Evolutionary conservation across 2,113 vertebrate genomes (phyloP), one percentile per base, ranked within the genome.

Genomic region (Oophaga pumilio): DNA sequence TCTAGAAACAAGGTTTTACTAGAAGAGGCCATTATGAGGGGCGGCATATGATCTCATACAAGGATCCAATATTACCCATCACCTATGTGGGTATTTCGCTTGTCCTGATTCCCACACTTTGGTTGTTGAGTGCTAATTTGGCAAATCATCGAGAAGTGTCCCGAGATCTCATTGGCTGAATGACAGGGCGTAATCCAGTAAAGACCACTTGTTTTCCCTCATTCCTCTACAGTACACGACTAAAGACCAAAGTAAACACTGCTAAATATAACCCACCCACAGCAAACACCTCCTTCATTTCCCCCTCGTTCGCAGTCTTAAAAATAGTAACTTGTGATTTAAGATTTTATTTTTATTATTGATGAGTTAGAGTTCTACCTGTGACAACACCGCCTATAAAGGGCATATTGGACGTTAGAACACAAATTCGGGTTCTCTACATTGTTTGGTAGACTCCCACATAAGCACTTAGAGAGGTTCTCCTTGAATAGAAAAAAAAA

Each of bases 221-320:
- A 57, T 59, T 28, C 82, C 68, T 57, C 24, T 33, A 52, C 12
- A 49, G 73, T 76, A 33, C 69, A 13, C 57, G 52, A 43, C 53
- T 59, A 60, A 49, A 76, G 28, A 49, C 71, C 24, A 85, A 86
- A 77, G 84, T 86, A 86, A 86, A 66, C 74, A 86, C 12, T 52
- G 64, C 74, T 64, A 78, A 68, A 86, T 68, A 86, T 86, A 86
- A 68, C 84, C 5, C 43, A 52, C 14, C 26, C 22, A 20, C 82
- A 56, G 43, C 12, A 57, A 43, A 69, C 76, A 24, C 76, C 76
- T 56, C 76, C 49, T 53, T 10, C 49, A 0, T 24, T 53, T 33
- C 56, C 77, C 77, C 15, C 49, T 1, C 7, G 14, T 26, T 60
- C 20, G 56, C 24, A 0, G 56, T 33, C 77, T 60, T 60, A 80